Base-by-base conservation (phyloP, 2,888 invertebrate genomes). In the Ochlodes sylvanus region DNA sequence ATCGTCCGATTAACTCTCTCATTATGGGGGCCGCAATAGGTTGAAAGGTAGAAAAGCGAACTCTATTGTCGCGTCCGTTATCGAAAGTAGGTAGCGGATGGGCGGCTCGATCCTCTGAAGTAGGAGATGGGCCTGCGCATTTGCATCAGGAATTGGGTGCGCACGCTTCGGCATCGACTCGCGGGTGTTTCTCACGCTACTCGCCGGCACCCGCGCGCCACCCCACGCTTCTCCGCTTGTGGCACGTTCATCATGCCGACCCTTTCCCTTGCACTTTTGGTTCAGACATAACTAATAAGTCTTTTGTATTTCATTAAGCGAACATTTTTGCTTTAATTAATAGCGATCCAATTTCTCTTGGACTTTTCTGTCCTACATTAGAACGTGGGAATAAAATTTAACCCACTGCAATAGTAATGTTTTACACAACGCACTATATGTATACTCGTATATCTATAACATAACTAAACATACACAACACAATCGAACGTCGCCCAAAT, bases 81-180 rank as follows among this genome's bases (percentile, higher is more conserved):
- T 86, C 83, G 84, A 85, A 86, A 87, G 78, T 84, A 81, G 83
- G 84, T 83, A 86, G 83, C 79, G 77, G 81, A 76, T 79, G 80
- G 78, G 79, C 73, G 71, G 76, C 76, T 73, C 77, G 72, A 79
- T 73, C 71, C 63, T 71, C 71, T 65, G 71, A 80, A 77, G 75
- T 79, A 80, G 78, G 79, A 80, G 86, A 83, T 81, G 85, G 82
- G 79, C 80, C 76, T 75, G 79, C 75, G 73, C 83, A 92, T 92
- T 92, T 88, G 90, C 92, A 92, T 92, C 87, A 85, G 80, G 83
- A 91, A 90, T 92, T 91, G 92, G 92, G 87, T 83, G 85, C 86
- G 88, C 92, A 92, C 92, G 92, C 88, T 86, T 78, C 80, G 80
- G 80, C 82, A 80, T 79, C 79, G 82, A 84, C 85, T 76, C 78